phyloP scores from a whole-genome alignment of 2,113 vertebrate genomes.

The Sapajus apella region DNA sequence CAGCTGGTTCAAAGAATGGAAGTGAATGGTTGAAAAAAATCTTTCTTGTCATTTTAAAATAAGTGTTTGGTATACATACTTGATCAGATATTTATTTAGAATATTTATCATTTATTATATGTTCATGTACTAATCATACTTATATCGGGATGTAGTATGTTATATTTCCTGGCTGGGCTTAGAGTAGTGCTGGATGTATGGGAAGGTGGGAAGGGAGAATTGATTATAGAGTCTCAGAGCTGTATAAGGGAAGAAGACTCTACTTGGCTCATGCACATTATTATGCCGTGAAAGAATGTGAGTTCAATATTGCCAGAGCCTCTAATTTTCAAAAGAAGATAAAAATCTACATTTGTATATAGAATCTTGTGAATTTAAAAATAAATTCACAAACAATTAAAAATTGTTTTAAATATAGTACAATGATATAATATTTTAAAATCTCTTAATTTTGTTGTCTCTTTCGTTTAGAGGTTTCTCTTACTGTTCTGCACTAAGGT shows the following conservation, averaged over 20 bases:
- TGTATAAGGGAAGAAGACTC: background rate
- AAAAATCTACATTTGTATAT: background rate
- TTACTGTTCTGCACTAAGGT: background rate
- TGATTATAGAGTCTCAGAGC: background rate
- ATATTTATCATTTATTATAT: background rate
- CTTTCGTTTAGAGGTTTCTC: background rate
- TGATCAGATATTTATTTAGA: background rate
- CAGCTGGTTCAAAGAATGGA: background rate
- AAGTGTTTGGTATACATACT: background rate
- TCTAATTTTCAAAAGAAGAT: background rate
- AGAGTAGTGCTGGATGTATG: background rate
- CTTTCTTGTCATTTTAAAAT: slow-evolving; percentile 17
- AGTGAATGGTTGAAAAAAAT: background rate
- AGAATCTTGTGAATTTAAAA: background rate
- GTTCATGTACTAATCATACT: background rate
- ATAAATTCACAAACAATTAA: background rate
- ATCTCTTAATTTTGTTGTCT: background rate
- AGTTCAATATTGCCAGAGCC: background rate
- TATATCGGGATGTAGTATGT: background rate
- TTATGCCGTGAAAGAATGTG: background rate
- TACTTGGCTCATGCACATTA: too few relatives aligned
- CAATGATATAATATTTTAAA: background rate
- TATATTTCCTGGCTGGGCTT: background rate
- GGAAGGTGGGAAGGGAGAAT: background rate
- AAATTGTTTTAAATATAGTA: background rate